phyloP scores from a whole-genome alignment of 2,113 vertebrate species.

The Saguinus midas region DNA sequence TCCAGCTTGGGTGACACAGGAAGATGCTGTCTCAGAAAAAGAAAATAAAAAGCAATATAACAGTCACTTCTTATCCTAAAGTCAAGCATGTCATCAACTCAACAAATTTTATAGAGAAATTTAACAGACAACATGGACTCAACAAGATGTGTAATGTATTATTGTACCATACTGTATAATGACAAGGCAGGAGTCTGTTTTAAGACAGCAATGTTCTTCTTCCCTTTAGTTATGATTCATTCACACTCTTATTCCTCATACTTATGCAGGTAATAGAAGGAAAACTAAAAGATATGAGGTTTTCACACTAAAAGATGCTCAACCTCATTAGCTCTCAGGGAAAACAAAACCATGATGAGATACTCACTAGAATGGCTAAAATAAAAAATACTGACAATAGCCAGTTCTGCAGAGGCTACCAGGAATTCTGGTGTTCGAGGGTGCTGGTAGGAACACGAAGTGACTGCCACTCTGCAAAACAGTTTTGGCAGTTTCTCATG shows the following conservation, averaged over 20 bases:
- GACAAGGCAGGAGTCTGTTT: neutral
- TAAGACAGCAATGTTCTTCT: neutral
- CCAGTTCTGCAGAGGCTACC: neutral
- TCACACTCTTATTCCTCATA: neutral
- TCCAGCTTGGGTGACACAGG: neutral
- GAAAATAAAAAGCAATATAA: neutral
- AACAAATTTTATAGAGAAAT: neutral
- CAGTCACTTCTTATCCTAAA: neutral
- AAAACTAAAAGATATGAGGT: neutral
- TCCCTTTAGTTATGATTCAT: neutral
- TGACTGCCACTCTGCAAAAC: neutral
- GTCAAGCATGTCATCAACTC: conserved; percentile 27
- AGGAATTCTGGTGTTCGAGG: neutral
- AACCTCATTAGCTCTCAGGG: neutral
- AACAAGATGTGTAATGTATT: neutral
- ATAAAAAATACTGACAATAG: neutral
- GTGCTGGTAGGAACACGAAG: neutral
- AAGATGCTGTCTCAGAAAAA: neutral
- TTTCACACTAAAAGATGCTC: neutral
- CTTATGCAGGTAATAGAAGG: neutral
- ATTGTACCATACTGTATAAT: accelerated
- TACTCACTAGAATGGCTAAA: neutral
- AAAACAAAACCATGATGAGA: neutral
- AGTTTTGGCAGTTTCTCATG: neutral
- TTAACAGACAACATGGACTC: neutral